Evolutionary conservation across 2,113 vertebrate species (phyloP).

Genomic region (Nothoprocta pentlandii): DNA sequence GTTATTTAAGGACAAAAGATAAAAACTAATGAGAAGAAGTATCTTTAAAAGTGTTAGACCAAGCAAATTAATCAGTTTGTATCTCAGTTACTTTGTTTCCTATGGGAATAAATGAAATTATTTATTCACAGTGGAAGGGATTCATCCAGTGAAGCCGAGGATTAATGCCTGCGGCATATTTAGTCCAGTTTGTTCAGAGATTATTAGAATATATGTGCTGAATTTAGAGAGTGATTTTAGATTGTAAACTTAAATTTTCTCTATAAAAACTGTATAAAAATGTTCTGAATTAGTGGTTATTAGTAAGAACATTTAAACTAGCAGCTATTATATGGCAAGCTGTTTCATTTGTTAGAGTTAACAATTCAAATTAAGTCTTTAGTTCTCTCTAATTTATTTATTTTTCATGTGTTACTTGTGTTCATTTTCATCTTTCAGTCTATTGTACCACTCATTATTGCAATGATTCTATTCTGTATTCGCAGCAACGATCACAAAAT

Average conservation of each 20-base stretch:
- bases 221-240: not conserved
- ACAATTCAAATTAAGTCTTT: not conserved
- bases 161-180: not conserved
- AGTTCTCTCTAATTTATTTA: not conserved
- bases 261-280: not conserved
- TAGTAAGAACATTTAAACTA: not conserved
- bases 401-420: not conserved
- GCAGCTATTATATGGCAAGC: not conserved
- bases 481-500: not conserved
- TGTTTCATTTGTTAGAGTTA: not conserved
- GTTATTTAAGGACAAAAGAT: not conserved
- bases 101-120: not conserved
- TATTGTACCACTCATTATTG: not conserved
- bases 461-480: not conserved
- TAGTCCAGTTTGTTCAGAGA: not conserved
- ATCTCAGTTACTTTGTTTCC: not conserved
- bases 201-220: not conserved
- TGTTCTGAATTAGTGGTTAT: not conserved
- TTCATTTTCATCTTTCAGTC: not conserved
- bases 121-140: not conserved
- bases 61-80: not conserved
- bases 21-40: not conserved
- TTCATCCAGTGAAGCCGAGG: not conserved
- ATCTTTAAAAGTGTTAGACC: not conserved
- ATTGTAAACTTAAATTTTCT: not conserved